Percentiles rank a stretch among this genome's conserved stretches.
phyloP scores from a whole-genome alignment of 2,113 vertebrate genomes.

The Ophiodon elongatus region DNA sequence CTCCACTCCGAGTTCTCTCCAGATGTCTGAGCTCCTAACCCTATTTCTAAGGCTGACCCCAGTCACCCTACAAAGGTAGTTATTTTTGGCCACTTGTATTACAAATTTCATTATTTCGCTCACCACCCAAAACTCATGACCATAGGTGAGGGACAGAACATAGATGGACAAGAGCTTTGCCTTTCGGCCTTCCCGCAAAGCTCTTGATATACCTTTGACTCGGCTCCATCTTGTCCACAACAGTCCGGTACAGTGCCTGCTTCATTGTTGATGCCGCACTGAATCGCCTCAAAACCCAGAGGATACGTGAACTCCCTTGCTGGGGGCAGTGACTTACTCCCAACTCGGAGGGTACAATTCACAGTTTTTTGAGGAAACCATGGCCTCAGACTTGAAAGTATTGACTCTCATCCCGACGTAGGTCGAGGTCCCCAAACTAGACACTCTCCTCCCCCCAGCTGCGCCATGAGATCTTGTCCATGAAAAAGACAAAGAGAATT shows the following conservation, averaged over 20 bases:
- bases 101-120: not conserved
- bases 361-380: not conserved
- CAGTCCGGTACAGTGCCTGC: not conserved
- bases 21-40: not conserved
- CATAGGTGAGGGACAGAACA: not conserved
- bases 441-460: not conserved
- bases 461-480: not conserved
- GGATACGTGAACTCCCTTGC: not conserved
- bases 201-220: not conserved
- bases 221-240: not conserved
- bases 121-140: not conserved
- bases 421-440: not conserved
- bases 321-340: not conserved
- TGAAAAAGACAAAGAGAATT: too few relatives aligned
- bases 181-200: too few relatives aligned
- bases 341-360: not conserved
- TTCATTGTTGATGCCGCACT: too few relatives aligned
- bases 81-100: not conserved
- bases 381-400: not conserved
- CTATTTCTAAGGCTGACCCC: too few relatives aligned
- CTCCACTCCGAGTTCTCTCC: not conserved
- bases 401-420: not conserved
- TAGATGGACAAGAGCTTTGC: not conserved
- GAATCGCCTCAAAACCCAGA: not conserved
- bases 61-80: too few relatives aligned